Base-by-base conservation (phyloP, 1,140 invertebrate species). In the Octopus sinensis region DNA sequence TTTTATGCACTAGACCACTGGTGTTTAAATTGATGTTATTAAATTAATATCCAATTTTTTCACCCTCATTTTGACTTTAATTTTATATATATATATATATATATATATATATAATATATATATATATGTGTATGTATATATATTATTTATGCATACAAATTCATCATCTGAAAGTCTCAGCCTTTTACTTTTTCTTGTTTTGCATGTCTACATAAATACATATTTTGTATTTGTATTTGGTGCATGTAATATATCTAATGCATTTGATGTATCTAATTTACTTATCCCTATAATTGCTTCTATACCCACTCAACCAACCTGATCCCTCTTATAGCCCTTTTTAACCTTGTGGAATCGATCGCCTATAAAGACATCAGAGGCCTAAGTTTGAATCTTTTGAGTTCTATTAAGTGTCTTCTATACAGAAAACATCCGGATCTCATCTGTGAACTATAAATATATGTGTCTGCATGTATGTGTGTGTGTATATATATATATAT, bases 31-130 rank as follows among this genome's bases (percentile, higher is more conserved):
- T 62, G 56, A 6, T 62, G 17, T 62, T 7, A 6, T 62, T 62
- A 6, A 62, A 62, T 6, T 7, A 7, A 62, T 7, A 17, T 62
- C 17, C 17, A 62, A 6, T 17, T 17, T 62, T 62, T 62, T 62
- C 56, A 6, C 17, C 56, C n/a, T n/a, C n/a, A n/a, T n/a, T n/a
- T n/a, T n/a, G n/a, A n/a, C n/a, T n/a, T n/a, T n/a, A n/a, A n/a
- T n/a, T n/a, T n/a, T n/a, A n/a, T n/a, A n/a, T n/a, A n/a, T n/a
- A n/a, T n/a, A n/a, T n/a, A n/a, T n/a, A n/a, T 62, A 17, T 6
- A 62, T 62, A 62, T 62, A 62, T 62, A 62, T 62, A 62, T 62
- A 62, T 62, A 7, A 62, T 62, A 62, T 62, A 62, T 62, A 62
- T 62, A 62, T 62, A 62, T 62, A 62, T 62, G 17, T 62, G 17